Evolutionary conservation across 2,797 vertebrate genomes (phyloP).

Genomic region (Luscinia luscinia): DNA sequence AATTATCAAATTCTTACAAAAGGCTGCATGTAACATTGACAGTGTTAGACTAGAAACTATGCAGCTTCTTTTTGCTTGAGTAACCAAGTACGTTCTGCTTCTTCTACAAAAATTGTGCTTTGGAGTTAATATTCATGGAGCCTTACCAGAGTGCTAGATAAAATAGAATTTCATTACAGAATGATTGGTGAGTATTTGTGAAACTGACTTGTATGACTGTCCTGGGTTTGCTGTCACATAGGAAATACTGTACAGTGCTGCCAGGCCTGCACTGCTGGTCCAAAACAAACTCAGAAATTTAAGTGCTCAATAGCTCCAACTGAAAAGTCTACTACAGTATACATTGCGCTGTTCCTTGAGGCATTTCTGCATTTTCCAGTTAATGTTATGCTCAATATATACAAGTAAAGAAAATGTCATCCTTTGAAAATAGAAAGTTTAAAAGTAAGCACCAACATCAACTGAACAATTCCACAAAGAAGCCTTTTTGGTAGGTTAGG

Average conservation of each 20-base stretch:
- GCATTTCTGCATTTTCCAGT: not conserved
- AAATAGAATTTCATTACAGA: not conserved
- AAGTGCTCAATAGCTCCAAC: not conserved
- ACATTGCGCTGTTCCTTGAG: rapidly evolving
- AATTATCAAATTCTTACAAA: slow-evolving; percentile 13
- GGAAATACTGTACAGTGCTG: not conserved
- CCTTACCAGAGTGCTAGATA: not conserved
- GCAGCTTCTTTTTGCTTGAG: not conserved
- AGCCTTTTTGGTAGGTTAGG: not conserved
- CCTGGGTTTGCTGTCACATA: not conserved
- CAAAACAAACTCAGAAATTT: not conserved
- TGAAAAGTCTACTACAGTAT: not conserved
- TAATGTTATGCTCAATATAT: not conserved
- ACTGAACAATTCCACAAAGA: not conserved
- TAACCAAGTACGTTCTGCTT: not conserved
- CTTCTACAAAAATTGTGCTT: not conserved
- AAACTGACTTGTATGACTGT: not conserved
- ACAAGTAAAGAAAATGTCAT: not conserved
- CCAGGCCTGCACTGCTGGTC: not conserved
- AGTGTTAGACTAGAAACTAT: not conserved
- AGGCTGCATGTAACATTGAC: not conserved
- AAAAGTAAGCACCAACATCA: not conserved
- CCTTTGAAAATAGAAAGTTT: not conserved
- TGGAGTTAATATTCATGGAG: not conserved
- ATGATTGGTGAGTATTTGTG: not conserved